Percentiles rank a stretch among this genome's conserved stretches.
Conservation (phyloP, 2,113 vertebrate genomes). For the Microcebus jonahi region DNA sequence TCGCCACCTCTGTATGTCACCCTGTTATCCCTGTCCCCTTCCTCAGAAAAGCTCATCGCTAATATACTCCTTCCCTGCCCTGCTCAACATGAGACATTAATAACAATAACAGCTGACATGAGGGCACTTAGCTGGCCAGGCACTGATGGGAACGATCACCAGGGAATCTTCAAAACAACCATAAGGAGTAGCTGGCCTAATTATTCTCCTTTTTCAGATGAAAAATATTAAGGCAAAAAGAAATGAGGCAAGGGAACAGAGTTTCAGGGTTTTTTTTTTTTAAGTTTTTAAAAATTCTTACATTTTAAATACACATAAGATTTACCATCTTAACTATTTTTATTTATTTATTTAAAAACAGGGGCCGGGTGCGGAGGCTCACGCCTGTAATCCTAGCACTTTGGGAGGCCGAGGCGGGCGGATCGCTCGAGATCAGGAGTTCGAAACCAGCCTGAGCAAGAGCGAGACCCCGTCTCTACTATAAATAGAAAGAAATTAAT, state of each 20-base stretch:
- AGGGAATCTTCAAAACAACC: background rate
- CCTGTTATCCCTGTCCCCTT: background rate
- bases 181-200: background rate
- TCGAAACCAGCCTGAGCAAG: too few species aligned
- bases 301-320: background rate
- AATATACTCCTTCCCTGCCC: background rate
- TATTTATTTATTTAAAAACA: background rate
- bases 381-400: too few species aligned
- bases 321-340: background rate
- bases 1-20: background rate
- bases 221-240: background rate
- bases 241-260: background rate
- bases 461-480: too few species aligned
- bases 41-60: background rate
- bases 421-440: too few species aligned
- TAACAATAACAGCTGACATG: fast-evolving
- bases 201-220: background rate
- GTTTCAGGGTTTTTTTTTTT: background rate
- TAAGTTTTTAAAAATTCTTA: background rate
- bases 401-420: too few species aligned
- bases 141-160: too few species aligned
- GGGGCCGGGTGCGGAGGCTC: too few species aligned
- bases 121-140: background rate
- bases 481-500: too few species aligned
- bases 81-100: background rate